Percentiles rank a stretch among this genome's conserved stretches.
phyloP scores from a whole-genome alignment of 2,888 invertebrate species.

The Apamea monoglypha region DNA sequence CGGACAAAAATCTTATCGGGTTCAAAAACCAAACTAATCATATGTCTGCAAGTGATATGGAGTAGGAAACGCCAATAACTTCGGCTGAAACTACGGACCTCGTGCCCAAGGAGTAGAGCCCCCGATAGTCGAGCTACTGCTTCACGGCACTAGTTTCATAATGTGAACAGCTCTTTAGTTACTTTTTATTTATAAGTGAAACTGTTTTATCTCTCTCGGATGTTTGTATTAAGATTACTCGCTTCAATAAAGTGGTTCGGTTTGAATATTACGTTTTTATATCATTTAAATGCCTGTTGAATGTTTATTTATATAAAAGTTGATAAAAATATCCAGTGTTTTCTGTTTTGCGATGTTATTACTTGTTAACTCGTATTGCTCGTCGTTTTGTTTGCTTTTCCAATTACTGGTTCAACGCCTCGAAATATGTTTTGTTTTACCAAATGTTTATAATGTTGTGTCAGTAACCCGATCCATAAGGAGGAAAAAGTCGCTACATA shows the following conservation, averaged over 20 bases:
- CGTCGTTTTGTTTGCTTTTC: slow-evolving; percentile 33
- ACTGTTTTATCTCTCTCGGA: slow-evolving; percentile 31
- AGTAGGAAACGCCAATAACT: background rate
- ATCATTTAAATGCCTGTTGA: slow-evolving; percentile 40
- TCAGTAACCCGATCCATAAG: background rate
- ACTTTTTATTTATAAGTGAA: slow-evolving; percentile 7
- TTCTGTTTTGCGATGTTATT: slow-evolving; percentile 36
- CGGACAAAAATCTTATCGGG: background rate
- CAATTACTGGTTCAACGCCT: slow-evolving; percentile 4
- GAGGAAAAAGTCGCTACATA: background rate
- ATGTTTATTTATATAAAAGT: slow-evolving; percentile 47
- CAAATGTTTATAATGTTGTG: slow-evolving; percentile 37
- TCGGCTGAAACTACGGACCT: background rate
- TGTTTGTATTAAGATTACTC: slow-evolving; percentile 22
- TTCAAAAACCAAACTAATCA: background rate
- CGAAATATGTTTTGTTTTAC: slow-evolving; percentile 14
- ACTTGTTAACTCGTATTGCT: background rate
- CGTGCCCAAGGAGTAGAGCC: background rate
- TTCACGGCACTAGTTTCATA: background rate
- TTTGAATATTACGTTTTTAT: slow-evolving; percentile 36
- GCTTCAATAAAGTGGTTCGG: slow-evolving; percentile 24
- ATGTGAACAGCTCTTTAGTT: background rate
- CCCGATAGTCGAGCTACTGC: background rate
- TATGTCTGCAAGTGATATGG: background rate
- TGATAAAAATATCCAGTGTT: slow-evolving; percentile 34